Evolutionary conservation across 1,140 invertebrate genomes (phyloP).

Genomic region (Eupeodes corollae): DNA sequence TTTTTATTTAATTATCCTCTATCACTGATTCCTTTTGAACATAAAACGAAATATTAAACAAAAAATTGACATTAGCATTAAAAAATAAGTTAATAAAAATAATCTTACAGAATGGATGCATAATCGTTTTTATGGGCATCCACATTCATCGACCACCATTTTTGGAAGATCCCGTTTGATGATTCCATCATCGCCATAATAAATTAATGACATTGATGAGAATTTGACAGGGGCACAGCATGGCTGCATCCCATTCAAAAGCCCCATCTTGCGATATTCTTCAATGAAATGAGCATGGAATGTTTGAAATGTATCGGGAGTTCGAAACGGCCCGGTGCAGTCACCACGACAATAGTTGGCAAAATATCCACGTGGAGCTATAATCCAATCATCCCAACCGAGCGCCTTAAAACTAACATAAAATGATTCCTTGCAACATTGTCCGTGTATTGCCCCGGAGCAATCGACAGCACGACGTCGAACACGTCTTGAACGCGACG

Average conservation of each 20-base stretch:
- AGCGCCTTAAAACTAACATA: slow-evolving; percentile 82
- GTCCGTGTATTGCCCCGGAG: slow-evolving; percentile 56
- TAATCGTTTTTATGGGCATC: slow-evolving; percentile 76
- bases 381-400: slow-evolving; percentile 93
- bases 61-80: too few species aligned
- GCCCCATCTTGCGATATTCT: slow-evolving; percentile 67
- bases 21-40: too few species aligned
- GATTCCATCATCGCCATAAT: slow-evolving; percentile 84
- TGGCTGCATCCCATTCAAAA: slow-evolving; percentile 63
- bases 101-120: too few species aligned
- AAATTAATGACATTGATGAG: slow-evolving; percentile 84
- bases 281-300: slow-evolving; percentile 85
- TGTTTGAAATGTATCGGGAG: slow-evolving; percentile 71
- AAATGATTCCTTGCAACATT: slow-evolving; percentile 84
- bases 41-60: too few species aligned
- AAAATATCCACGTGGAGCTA: slow-evolving; percentile 78
- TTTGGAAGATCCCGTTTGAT: slow-evolving; percentile 88
- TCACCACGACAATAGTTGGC: slow-evolving; percentile 91
- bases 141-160: slow-evolving; percentile 94
- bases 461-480: slow-evolving; percentile 73
- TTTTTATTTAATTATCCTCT: too few species aligned
- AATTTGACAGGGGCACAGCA: slow-evolving; percentile 92
- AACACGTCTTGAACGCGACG: slow-evolving; percentile 48
- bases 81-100: too few species aligned
- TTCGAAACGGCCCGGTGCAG: slow-evolving; percentile 60